These are phyloP conservation scores for Zosterops lateralis DNA, from an alignment of 2,113 vertebrate species.

Conservation along the genomic window DNA sequence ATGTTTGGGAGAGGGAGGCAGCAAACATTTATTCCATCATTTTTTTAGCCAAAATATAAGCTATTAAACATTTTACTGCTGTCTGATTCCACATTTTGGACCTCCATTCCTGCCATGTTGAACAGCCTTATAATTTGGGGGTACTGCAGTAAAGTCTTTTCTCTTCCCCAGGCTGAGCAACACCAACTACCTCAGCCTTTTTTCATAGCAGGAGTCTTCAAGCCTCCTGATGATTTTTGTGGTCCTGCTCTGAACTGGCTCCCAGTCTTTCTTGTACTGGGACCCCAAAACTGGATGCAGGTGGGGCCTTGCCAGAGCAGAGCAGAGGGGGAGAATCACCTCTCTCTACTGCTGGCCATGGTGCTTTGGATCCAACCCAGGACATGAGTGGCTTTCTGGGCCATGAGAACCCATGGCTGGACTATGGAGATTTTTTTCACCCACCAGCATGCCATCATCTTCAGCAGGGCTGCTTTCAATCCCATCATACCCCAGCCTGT, in stretches of 20 bases:
- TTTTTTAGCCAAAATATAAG: not conserved
- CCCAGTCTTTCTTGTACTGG: not conserved
- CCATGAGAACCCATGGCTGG: fast-evolving
- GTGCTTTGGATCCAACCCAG: not conserved
- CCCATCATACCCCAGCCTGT: not conserved
- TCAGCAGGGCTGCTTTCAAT: not conserved
- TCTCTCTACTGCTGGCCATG: fast-evolving
- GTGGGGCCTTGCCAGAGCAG: not conserved
- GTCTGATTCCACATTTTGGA: not conserved
- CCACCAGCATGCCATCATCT: fast-evolving
- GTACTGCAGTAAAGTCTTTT: not conserved
- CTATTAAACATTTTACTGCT: not conserved
- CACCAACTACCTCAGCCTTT: not conserved
- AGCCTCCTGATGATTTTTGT: not conserved
- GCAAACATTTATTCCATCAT: not conserved
- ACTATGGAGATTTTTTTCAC: not conserved
- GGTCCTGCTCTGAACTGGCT: not conserved
- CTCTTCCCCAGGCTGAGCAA: not conserved
- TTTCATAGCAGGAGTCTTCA: not conserved
- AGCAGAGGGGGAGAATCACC: fast-evolving
- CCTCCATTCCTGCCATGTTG: not conserved
- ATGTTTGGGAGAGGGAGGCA: not conserved
- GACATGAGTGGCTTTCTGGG: not conserved
- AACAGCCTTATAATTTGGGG: not conserved
- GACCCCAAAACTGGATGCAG: not conserved